Conservation (phyloP, 1,140 invertebrate species). For the Chrysomallon squamiferum region DNA sequence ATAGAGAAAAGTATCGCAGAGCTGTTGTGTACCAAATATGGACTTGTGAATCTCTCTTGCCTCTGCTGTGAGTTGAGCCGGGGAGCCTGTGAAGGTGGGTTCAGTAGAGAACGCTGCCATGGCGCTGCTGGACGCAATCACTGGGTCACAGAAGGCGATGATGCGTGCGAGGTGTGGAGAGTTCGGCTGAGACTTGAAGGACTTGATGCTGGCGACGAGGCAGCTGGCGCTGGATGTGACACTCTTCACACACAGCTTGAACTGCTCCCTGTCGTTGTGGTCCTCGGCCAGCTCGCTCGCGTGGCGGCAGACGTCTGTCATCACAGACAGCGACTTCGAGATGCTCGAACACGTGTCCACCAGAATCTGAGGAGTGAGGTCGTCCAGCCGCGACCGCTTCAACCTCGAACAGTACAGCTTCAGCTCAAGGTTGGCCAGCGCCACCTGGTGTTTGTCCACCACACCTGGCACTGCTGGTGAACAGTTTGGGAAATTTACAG, state of each 20-base stretch:
- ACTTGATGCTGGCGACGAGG: conserved; percentile 50
- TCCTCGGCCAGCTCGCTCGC: conserved; percentile 40
- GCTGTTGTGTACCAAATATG: conserved; percentile 52
- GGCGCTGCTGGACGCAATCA: conserved; percentile 40
- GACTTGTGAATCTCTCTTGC: conserved; percentile 45
- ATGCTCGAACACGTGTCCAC: conserved; percentile 48
- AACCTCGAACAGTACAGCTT: conserved; percentile 44
- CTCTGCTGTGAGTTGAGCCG: conserved; percentile 70
- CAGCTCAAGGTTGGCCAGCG: conserved; percentile 42
- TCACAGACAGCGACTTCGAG: conserved; percentile 38
- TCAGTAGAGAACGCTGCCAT: conserved; percentile 49
- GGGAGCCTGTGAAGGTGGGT: conserved; percentile 65
- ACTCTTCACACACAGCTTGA: conserved; percentile 53
- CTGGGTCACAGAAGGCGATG: conserved; percentile 48
- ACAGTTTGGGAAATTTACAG: conserved; percentile 29
- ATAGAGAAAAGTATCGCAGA: too few species aligned
- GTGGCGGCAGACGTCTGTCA: conserved; percentile 46
- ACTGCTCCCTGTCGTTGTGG: conserved; percentile 42
- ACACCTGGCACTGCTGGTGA: conserved; percentile 33
- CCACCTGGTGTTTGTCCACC: conserved; percentile 40
- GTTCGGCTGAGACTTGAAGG: conserved; percentile 39
- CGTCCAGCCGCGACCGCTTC: conserved; percentile 35
- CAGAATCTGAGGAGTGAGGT: conserved; percentile 43
- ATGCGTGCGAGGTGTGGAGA: conserved; percentile 33
- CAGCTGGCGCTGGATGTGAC: conserved; percentile 49